Evolutionary conservation across 2,797 vertebrate genomes (phyloP).

Genomic region (Choloepus didactylus): DNA sequence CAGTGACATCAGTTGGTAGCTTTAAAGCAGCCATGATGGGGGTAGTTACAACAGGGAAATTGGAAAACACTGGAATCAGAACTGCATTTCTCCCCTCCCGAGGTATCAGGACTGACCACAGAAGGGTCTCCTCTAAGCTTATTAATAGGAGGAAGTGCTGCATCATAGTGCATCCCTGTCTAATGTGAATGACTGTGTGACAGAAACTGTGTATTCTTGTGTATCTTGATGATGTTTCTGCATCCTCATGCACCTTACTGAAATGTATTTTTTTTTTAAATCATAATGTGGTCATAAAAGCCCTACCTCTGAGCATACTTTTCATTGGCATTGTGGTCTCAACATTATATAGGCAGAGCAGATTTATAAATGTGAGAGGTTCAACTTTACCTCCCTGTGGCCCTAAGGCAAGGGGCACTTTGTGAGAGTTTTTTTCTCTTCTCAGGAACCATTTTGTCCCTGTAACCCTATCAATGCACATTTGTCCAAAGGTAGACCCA

Average conservation of each 20-base stretch:
- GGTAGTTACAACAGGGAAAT: not conserved
- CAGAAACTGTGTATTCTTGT: not conserved
- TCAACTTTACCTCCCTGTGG: slow-evolving; percentile 10
- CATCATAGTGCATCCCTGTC: not conserved
- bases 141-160: not conserved
- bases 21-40: not conserved
- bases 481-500: slow-evolving; percentile 15
- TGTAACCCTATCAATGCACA: not conserved
- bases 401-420: not conserved
- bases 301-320: not conserved
- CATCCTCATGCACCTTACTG: not conserved
- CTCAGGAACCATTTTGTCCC: slow-evolving; percentile 33
- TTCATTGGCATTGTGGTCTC: not conserved
- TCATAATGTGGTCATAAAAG: not conserved
- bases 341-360: not conserved
- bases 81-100: not conserved
- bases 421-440: not conserved
- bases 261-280: not conserved
- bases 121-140: not conserved
- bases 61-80: not conserved
- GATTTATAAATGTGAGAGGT: not conserved
- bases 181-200: not conserved
- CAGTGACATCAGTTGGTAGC: too few relatives aligned
- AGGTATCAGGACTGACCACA: not conserved
- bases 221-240: not conserved